These are phyloP conservation scores for Poeciliopsis presidionis DNA, from an alignment of 2,797 vertebrate species.

Conservation along the genomic window DNA sequence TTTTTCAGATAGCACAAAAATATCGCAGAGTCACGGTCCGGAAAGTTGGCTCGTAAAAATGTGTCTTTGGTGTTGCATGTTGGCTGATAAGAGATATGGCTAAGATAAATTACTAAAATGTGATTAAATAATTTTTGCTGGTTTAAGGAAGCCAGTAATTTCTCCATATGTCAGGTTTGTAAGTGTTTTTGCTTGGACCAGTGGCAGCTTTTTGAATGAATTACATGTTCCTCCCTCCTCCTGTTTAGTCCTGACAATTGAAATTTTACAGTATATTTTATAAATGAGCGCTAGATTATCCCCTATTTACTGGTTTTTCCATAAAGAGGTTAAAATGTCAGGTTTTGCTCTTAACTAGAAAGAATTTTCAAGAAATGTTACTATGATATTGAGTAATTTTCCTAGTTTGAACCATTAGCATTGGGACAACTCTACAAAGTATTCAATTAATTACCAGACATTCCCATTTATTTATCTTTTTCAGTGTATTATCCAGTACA, in stretches of 20 bases:
- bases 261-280: neutral
- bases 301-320: neutral
- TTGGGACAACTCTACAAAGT: neutral
- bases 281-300: neutral
- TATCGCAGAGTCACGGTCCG: no score
- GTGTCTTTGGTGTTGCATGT: no score
- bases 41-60: no score
- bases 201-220: neutral
- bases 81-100: no score
- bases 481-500: neutral
- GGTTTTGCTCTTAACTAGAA: neutral
- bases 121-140: neutral
- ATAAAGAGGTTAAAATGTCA: neutral
- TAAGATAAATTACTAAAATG: constrained; percentile 25
- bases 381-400: neutral
- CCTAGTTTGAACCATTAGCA: neutral
- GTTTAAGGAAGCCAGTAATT: neutral
- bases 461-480: neutral
- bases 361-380: neutral
- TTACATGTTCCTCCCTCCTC: constrained; percentile 14
- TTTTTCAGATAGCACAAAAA: no score
- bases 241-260: neutral
- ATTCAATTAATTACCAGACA: neutral
- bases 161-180: neutral
- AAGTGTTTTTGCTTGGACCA: neutral